Percentiles rank a stretch among this genome's conserved stretches.
These are phyloP conservation scores for Cassiopea xamachana DNA, from an alignment of 30 jellyfish, hydroid and myxozoan species.

Conservation along the genomic window DNA sequence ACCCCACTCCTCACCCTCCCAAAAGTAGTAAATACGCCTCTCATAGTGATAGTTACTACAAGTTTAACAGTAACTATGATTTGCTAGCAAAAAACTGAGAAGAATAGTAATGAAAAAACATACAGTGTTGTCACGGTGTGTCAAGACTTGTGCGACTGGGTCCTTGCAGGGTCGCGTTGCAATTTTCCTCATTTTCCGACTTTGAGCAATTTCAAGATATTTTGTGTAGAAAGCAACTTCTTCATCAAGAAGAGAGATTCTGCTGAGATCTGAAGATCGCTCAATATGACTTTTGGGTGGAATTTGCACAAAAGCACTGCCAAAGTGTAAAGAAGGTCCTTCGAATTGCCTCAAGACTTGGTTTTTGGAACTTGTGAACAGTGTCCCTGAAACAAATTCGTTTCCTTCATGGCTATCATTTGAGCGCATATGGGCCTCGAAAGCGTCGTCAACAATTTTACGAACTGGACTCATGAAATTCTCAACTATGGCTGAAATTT, in stretches of 20 bases:
- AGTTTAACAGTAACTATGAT: not conserved
- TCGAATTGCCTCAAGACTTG: not conserved
- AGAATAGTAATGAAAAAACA: not conserved
- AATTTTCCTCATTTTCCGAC: slow-evolving; percentile 24
- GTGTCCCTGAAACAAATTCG: not conserved
- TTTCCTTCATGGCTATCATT: not conserved
- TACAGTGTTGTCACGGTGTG: slow-evolving; percentile 37
- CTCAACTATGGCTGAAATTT: slow-evolving; percentile 27
- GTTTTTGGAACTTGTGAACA: not conserved
- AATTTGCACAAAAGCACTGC: not conserved
- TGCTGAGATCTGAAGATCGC: not conserved
- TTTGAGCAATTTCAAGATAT: slow-evolving; percentile 43
- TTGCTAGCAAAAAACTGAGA: not conserved
- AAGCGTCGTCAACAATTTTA: slow-evolving; percentile 36
- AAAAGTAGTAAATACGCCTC: too few relatives aligned
- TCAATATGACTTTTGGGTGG: not conserved
- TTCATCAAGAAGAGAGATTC: slow-evolving; percentile 20
- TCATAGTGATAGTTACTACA: too few relatives aligned
- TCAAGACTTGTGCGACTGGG: slow-evolving; percentile 42
- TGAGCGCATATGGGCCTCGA: not conserved
- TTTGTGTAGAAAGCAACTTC: slow-evolving; percentile 56
- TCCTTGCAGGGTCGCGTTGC: slow-evolving; percentile 34
- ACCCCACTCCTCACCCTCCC: too few relatives aligned
- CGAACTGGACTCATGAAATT: slow-evolving; percentile 19
- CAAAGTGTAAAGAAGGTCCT: not conserved